Conservation (phyloP, 2,113 vertebrate species). For the Ceratotherium simum region DNA sequence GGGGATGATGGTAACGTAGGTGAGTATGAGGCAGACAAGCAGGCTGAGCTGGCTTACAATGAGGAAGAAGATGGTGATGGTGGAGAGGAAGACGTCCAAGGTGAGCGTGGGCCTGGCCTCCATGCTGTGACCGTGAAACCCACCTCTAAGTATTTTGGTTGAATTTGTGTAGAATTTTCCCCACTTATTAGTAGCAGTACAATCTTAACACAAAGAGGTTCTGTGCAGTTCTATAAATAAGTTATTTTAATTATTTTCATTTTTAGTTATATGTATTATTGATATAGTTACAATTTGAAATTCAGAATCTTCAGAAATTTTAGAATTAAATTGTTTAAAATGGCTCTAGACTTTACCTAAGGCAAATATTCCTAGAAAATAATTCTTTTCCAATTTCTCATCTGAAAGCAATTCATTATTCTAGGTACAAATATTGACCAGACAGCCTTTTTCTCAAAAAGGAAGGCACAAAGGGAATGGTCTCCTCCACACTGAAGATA, state of each 20-base stretch:
- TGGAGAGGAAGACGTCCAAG: slow-evolving; percentile 99
- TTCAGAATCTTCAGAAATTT: slow-evolving; percentile 56
- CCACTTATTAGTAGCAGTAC: background rate
- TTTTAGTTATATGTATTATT: slow-evolving; percentile 48
- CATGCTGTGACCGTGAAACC: slow-evolving; percentile 87
- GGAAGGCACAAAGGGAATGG: slow-evolving; percentile 8
- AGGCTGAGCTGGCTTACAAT: slow-evolving; percentile 99
- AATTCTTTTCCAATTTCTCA: slow-evolving; percentile 54
- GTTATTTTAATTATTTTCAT: background rate
- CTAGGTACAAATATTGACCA: slow-evolving; percentile 17
- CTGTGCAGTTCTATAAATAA: background rate
- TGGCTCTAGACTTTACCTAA: slow-evolving; percentile 32
- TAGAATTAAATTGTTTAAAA: slow-evolving; percentile 63
- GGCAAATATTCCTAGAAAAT: slow-evolving; percentile 52
- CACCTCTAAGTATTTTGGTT: slow-evolving; percentile 86
- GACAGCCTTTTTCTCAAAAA: slow-evolving; percentile 49
- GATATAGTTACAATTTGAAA: slow-evolving; percentile 57
- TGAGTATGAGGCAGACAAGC: slow-evolving; percentile 99
- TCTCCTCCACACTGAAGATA: background rate
- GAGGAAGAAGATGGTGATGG: slow-evolving; percentile 99
- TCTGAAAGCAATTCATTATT: slow-evolving; percentile 52
- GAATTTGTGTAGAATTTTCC: slow-evolving; percentile 85
- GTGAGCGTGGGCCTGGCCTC: slow-evolving; percentile 95
- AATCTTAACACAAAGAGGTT: background rate
- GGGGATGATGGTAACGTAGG: slow-evolving; percentile 99